Evolutionary conservation across 2,113 vertebrate genomes (phyloP).

Genomic region (Ancistrus triradiatus): DNA sequence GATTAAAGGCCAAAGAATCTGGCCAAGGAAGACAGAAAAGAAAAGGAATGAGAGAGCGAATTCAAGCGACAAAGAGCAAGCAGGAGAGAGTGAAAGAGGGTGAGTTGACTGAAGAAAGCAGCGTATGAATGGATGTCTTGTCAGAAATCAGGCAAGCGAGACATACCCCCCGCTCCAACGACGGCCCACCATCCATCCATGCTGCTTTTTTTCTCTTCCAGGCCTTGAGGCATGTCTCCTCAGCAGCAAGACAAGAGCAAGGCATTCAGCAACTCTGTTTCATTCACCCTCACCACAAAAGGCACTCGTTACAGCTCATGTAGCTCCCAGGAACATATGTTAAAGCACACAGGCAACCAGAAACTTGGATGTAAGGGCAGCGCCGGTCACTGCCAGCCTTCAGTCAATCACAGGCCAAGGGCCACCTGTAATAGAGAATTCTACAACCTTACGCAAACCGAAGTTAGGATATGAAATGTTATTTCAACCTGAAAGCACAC

Average conservation of each 20-base stretch:
- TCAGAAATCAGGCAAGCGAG: constrained; percentile 65
- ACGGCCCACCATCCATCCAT: constrained; percentile 5
- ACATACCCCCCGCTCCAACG: constrained; percentile 41
- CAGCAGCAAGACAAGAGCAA: constrained; percentile 57
- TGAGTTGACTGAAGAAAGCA: constrained; percentile 62
- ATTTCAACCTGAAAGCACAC: too few relatives aligned
- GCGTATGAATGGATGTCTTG: constrained; percentile 70
- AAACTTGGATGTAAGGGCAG: constrained; percentile 21
- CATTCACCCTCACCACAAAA: constrained; percentile 34
- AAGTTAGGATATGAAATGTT: too few relatives aligned
- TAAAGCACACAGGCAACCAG: constrained; percentile 13
- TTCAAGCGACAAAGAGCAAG: constrained; percentile 32
- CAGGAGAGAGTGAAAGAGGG: not conserved
- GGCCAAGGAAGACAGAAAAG: constrained; percentile 55
- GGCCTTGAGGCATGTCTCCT: constrained; percentile 54
- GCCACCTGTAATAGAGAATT: too few relatives aligned
- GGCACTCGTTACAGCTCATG: constrained; percentile 32
- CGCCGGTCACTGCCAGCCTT: constrained; percentile 9
- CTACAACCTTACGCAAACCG: too few relatives aligned
- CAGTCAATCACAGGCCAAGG: not conserved
- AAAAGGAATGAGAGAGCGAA: not conserved
- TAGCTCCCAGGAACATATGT: constrained; percentile 31
- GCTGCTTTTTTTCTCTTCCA: constrained; percentile 14
- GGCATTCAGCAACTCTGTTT: constrained; percentile 51
- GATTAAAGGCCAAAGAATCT: constrained; percentile 73